These are phyloP conservation scores for Aspidiotus rigidus DNA, from an alignment of 2,888 invertebrate species.

Conservation along the genomic window DNA sequence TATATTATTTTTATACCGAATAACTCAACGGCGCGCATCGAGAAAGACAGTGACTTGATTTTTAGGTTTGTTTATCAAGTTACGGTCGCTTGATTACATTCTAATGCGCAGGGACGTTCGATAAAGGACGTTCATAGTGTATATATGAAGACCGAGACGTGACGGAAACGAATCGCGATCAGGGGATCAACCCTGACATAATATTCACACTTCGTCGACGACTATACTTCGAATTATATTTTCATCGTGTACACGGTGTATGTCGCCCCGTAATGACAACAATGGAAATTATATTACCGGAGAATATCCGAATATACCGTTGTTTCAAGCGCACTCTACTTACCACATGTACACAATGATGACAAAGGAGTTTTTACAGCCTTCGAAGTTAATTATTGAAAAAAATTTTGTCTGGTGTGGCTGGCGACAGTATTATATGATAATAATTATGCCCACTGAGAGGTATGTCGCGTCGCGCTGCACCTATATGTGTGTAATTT, in stretches of 20 bases:
- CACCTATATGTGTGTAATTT: too few species aligned
- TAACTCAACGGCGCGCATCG: not conserved
- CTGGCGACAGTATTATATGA: too few species aligned
- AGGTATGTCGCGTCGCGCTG: too few species aligned
- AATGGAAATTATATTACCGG: not conserved
- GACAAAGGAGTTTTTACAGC: too few species aligned
- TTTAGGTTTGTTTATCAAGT: constrained; percentile 29
- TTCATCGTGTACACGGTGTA: not conserved
- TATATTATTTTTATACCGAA: not conserved
- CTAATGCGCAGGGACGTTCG: constrained; percentile 8
- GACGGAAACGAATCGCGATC: constrained; percentile 31
- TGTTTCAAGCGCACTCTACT: too few species aligned
- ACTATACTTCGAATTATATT: not conserved
- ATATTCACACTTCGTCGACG: constrained; percentile 29
- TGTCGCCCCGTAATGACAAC: not conserved
- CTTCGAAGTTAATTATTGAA: too few species aligned
- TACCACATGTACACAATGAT: too few species aligned
- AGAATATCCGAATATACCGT: too few species aligned
- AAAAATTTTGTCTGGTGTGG: too few species aligned
- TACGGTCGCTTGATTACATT: constrained; percentile 23
- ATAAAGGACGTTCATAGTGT: constrained; percentile 9
- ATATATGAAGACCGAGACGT: constrained; percentile 16
- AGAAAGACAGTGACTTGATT: constrained; percentile 22
- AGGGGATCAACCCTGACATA: constrained; percentile 31
- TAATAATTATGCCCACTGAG: too few species aligned